Percentiles rank a stretch among this genome's conserved stretches.
phyloP scores from a whole-genome alignment of 2,888 invertebrate species.

The Coenonympha arcania region DNA sequence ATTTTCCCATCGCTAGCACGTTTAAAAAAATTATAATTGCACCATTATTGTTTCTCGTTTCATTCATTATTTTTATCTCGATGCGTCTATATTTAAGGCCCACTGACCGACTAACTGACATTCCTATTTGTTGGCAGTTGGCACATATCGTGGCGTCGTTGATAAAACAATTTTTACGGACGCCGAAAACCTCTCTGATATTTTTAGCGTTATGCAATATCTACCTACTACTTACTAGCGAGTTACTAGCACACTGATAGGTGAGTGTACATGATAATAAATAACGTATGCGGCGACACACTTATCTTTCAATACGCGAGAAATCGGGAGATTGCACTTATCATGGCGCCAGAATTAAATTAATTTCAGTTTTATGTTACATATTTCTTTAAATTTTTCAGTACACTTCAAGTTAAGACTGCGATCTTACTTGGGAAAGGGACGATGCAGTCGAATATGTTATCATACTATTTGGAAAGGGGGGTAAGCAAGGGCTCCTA shows the following conservation, averaged over 20 bases:
- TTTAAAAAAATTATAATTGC: no score
- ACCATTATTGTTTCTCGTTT: not conserved
- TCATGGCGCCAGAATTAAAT: constrained; percentile 6
- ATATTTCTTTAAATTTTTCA: no score
- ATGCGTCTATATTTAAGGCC: constrained; percentile 28
- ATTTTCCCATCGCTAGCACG: no score
- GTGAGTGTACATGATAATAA: constrained; percentile 13
- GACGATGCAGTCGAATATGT: no score
- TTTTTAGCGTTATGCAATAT: constrained; percentile 18
- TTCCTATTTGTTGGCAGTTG: constrained; percentile 28
- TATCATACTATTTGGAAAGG: no score
- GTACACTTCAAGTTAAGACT: no score
- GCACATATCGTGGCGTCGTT: constrained; percentile 23
- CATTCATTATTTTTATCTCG: constrained; percentile 1
- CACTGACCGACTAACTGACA: constrained; percentile 33
- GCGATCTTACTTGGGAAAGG: no score
- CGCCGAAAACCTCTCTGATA: constrained; percentile 10
- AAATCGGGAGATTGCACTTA: constrained; percentile 13
- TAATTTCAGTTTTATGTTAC: no score
- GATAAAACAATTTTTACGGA: constrained; percentile 27
- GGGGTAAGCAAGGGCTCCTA: no score
- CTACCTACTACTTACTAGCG: no score
- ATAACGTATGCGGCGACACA: constrained; percentile 1
- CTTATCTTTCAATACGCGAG: constrained; percentile 11
- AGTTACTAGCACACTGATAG: no score